Evolutionary conservation across 2,113 vertebrate genomes (phyloP).

Genomic region (Phylloscopus trochilus): DNA sequence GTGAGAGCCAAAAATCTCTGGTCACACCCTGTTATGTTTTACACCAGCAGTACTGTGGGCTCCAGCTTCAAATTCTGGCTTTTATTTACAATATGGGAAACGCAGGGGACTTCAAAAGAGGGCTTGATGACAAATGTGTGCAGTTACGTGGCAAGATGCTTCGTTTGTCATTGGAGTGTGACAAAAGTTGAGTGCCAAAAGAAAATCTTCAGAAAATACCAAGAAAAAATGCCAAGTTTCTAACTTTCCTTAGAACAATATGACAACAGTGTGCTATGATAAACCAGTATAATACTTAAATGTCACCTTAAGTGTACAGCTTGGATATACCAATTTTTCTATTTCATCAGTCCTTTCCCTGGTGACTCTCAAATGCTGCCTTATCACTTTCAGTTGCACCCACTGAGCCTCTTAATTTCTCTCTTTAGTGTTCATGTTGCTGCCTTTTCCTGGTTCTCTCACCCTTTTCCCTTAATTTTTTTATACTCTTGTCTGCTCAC

Average conservation of each 20-base stretch:
- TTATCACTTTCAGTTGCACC: neutral
- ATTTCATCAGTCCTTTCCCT: neutral
- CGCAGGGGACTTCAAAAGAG: neutral
- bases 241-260: neutral
- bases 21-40: slow-evolving; percentile 18
- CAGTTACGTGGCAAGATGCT: neutral
- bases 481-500: accelerated
- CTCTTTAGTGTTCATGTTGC: neutral
- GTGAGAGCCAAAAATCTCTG: slow-evolving; percentile 33
- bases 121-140: neutral
- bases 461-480: neutral
- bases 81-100: neutral
- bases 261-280: neutral
- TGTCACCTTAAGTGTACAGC: neutral
- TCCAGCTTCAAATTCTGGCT: neutral
- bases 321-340: neutral
- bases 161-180: neutral
- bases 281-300: neutral
- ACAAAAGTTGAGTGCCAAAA: neutral
- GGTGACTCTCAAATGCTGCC: neutral
- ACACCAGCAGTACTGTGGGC: neutral
- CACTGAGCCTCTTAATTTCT: neutral
- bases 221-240: neutral
- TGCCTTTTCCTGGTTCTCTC: neutral
- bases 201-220: neutral